Conservation (phyloP, 2,113 vertebrate species). For the Eulemur rufifrons region DNA sequence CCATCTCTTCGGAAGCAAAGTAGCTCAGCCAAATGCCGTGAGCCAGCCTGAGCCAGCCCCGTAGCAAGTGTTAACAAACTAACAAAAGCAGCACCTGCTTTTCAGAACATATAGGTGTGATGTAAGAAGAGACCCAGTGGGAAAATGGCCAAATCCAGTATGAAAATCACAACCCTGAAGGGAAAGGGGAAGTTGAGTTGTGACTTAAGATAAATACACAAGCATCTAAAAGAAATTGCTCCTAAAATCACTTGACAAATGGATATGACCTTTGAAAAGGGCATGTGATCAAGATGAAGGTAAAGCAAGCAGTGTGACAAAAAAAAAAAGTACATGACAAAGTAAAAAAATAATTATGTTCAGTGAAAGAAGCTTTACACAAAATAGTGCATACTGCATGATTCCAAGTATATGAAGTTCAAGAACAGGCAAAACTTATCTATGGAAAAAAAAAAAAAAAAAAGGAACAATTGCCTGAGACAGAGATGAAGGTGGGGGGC, state of each 20-base stretch:
- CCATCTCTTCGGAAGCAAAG: background rate
- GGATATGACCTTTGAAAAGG: background rate
- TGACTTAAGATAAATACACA: background rate
- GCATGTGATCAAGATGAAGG: background rate
- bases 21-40: accelerated
- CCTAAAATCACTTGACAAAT: background rate
- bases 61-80: background rate
- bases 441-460: no score
- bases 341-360: background rate
- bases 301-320: background rate
- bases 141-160: background rate
- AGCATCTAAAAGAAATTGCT: background rate
- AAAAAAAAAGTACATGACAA: background rate
- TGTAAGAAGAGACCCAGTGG: background rate
- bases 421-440: background rate
- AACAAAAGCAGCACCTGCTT: background rate
- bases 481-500: no score
- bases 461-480: background rate
- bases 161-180: background rate
- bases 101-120: background rate
- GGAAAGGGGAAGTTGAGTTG: background rate
- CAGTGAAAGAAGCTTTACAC: background rate
- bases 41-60: background rate
- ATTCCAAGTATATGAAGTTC: background rate
- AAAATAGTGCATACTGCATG: background rate